Percentiles rank a stretch among this genome's conserved stretches.
Evolutionary conservation across 1,140 invertebrate species (phyloP).

Genomic region (Phortica variegata): DNA sequence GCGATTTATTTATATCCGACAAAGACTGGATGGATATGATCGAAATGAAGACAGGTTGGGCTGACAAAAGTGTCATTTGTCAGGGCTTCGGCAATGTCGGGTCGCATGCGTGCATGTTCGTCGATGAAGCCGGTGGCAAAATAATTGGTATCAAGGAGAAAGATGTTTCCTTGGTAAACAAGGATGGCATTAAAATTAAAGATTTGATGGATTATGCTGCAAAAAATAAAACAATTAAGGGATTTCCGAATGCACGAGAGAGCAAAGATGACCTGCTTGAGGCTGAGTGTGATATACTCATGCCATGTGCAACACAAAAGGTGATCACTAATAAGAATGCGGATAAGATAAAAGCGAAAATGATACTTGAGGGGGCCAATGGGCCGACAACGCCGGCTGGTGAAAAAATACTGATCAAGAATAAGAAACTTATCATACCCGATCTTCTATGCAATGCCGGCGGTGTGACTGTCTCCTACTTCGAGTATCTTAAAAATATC

Average conservation of each 20-base stretch:
- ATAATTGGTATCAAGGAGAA: conserved; percentile 79
- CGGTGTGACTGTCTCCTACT: conserved; percentile 88
- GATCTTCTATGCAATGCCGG: conserved; percentile 84
- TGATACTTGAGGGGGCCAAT: conserved; percentile 80
- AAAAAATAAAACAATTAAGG: conserved; percentile 69
- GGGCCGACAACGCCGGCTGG: conserved; percentile 83
- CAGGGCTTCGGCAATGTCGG: conserved; percentile 92
- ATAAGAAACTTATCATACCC: conserved; percentile 79
- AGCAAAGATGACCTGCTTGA: conserved; percentile 64
- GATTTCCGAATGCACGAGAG: conserved; percentile 71
- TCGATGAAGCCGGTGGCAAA: conserved; percentile 75
- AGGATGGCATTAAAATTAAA: conserved; percentile 77
- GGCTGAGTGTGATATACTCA: conserved; percentile 83
- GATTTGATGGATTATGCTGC: conserved; percentile 24
- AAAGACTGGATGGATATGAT: conserved; percentile 77
- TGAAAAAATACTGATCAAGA: conserved; percentile 71
- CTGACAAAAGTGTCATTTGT: conserved; percentile 83
- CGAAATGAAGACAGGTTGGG: conserved; percentile 68
- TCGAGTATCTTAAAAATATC: conserved; percentile 91
- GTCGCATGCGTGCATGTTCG: conserved; percentile 73
- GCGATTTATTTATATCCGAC: conserved; percentile 78
- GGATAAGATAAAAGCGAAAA: conserved; percentile 73
- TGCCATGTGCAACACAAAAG: conserved; percentile 84
- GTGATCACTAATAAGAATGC: conserved; percentile 77
- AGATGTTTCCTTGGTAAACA: conserved; percentile 71